phyloP scores from a whole-genome alignment of 2,113 vertebrate species.

The Chaetodon trifascialis region DNA sequence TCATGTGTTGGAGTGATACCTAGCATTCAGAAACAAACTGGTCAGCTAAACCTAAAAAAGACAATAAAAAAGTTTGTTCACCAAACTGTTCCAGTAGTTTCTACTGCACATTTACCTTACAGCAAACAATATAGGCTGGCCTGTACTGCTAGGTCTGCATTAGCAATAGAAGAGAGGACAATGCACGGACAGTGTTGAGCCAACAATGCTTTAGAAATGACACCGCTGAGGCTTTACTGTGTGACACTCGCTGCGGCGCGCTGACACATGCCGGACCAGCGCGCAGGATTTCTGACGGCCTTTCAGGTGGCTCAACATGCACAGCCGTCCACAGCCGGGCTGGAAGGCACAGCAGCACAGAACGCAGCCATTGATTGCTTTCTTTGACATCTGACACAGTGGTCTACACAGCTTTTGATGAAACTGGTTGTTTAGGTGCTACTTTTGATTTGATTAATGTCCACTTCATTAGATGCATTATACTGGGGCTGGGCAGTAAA shows the following conservation, averaged over 20 bases:
- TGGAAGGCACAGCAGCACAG: not conserved
- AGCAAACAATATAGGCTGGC: conserved; percentile 68
- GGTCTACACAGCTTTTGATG: no score
- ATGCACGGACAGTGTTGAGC: conserved; percentile 73
- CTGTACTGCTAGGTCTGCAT: conserved; percentile 80
- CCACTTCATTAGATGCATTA: not conserved
- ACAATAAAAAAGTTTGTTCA: not conserved
- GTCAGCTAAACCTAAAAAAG: conserved; percentile 18
- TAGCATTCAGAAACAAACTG: not conserved
- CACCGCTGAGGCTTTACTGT: conserved; percentile 58
- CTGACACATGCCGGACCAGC: conserved; percentile 22
- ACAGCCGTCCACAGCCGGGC: not conserved
- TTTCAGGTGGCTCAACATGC: conserved; percentile 32
- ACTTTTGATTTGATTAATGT: not conserved
- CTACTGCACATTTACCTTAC: conserved; percentile 63
- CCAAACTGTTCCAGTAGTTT: conserved; percentile 75
- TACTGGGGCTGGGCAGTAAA: not conserved
- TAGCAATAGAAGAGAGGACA: conserved; percentile 75
- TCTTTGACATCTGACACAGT: not conserved
- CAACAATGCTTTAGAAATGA: conserved; percentile 76
- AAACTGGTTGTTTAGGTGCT: not conserved
- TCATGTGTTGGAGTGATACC: not conserved
- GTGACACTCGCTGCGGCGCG: conserved; percentile 5
- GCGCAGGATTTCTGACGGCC: conserved; percentile 12
- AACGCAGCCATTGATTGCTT: not conserved